phyloP scores from a whole-genome alignment of 1,140 invertebrate species.

The Ditylenchus dipsaci region DNA sequence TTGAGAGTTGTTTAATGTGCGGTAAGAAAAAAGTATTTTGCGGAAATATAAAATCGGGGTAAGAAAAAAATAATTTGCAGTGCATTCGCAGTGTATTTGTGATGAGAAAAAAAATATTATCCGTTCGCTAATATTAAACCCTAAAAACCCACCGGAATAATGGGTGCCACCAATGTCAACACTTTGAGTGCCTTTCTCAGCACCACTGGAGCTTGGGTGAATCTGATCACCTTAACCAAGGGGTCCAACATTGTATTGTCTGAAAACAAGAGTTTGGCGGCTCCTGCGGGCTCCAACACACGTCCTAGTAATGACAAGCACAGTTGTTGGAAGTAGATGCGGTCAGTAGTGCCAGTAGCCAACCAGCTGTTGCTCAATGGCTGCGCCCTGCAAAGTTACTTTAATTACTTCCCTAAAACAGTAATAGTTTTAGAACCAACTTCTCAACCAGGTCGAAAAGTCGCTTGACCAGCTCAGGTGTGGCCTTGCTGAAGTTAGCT shows the following conservation, averaged over 20 bases:
- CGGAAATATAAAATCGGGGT: too few species aligned
- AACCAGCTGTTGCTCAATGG: constrained; percentile 16
- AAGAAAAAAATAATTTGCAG: too few species aligned
- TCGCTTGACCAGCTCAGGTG: constrained; percentile 5
- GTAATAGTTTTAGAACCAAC: constrained; percentile 19
- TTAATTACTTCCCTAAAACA: background rate
- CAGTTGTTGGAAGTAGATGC: background rate
- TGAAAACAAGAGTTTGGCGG: constrained; percentile 1
- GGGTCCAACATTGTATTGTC: constrained; percentile 25
- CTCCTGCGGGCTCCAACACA: background rate
- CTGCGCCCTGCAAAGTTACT: constrained; percentile 6
- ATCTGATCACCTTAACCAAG: constrained; percentile 29
- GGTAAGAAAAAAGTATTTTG: too few species aligned
- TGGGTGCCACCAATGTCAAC: constrained; percentile 23
- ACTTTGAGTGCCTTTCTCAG: constrained; percentile 32
- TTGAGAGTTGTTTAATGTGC: too few species aligned
- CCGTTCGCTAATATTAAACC: background rate
- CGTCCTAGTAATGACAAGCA: constrained; percentile 3
- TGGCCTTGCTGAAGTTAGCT: background rate
- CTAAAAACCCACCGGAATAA: constrained; percentile 24
- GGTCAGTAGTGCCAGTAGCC: background rate
- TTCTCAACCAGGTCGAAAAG: constrained; percentile 27
- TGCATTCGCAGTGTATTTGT: too few species aligned
- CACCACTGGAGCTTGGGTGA: constrained; percentile 25
- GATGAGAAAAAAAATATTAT: background rate